Percentiles rank a stretch among this genome's conserved stretches.
Evolutionary conservation across 1,140 invertebrate species (phyloP).

Genomic region (Branchinecta lynchi): DNA sequence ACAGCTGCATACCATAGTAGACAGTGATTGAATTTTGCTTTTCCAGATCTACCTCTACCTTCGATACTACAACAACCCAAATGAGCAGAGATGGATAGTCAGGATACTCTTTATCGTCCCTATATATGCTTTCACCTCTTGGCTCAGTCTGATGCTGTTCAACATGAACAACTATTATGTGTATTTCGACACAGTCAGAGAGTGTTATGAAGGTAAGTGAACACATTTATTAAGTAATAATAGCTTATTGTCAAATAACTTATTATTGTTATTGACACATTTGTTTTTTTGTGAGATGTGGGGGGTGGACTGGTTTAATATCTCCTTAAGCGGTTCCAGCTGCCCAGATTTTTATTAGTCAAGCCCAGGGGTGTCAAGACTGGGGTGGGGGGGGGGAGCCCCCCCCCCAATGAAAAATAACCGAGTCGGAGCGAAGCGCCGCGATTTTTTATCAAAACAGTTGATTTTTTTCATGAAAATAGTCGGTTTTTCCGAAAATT

Average conservation of each 20-base stretch:
- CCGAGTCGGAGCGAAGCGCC: no score
- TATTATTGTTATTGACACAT: slow-evolving; percentile 12
- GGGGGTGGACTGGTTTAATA: slow-evolving; percentile 10
- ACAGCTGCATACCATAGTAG: not conserved
- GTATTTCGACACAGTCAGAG: slow-evolving; percentile 96
- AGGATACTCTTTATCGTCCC: slow-evolving; percentile 97
- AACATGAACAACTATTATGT: slow-evolving; percentile 95
- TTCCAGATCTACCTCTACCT: slow-evolving; percentile 91
- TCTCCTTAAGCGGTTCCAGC: not conserved
- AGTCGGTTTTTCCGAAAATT: no score
- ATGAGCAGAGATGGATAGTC: slow-evolving; percentile 98
- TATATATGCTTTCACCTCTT: slow-evolving; percentile 96
- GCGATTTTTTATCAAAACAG: no score
- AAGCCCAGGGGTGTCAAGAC: no score
- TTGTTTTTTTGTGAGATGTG: slow-evolving; percentile 11
- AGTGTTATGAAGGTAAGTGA: slow-evolving; percentile 89
- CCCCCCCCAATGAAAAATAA: no score
- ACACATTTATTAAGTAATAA: not conserved
- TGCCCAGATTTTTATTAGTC: no score
- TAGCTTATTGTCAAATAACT: slow-evolving; percentile 14
- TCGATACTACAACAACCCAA: slow-evolving; percentile 63
- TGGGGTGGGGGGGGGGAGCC: no score
- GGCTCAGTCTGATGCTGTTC: slow-evolving; percentile 94
- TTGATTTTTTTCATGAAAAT: no score
- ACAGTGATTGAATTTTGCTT: slow-evolving; percentile 20